Evolutionary conservation across 2,113 vertebrate genomes (phyloP).

Genomic region (Mesembrinibis cayennensis): DNA sequence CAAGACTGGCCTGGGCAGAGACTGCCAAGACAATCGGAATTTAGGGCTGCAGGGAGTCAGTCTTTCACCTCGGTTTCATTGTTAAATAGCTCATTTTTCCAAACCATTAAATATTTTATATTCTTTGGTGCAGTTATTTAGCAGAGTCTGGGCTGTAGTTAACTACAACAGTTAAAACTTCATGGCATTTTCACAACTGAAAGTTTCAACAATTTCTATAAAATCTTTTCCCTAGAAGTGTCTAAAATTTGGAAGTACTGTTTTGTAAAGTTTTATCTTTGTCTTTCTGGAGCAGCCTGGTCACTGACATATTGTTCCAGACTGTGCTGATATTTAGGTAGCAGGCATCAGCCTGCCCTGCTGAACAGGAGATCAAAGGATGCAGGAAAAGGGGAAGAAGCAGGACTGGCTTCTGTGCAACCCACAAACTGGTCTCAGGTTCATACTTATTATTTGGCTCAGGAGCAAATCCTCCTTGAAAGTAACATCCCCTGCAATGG

Average conservation of each 20-base stretch:
- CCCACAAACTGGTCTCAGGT: background rate
- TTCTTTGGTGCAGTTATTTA: background rate
- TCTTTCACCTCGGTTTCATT: background rate
- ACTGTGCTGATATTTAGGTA: background rate
- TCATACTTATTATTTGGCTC: background rate
- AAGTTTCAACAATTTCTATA: background rate
- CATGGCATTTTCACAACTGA: background rate
- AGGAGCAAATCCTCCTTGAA: background rate
- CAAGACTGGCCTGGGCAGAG: background rate
- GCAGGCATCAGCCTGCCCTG: background rate
- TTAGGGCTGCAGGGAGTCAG: background rate
- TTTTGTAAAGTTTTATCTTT: background rate
- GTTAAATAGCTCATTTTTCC: background rate
- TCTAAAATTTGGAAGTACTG: background rate
- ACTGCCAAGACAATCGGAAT: background rate
- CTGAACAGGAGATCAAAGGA: background rate
- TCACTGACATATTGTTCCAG: background rate
- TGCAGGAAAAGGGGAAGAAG: background rate
- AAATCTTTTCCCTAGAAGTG: background rate
- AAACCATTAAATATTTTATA: background rate
- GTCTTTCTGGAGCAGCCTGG: background rate
- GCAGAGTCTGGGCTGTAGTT: background rate
- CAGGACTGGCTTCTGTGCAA: background rate
- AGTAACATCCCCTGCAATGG: background rate
- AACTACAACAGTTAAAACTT: background rate